Evolutionary conservation across 2,888 invertebrate genomes (phyloP).

Genomic region (Gortyna flavago): DNA sequence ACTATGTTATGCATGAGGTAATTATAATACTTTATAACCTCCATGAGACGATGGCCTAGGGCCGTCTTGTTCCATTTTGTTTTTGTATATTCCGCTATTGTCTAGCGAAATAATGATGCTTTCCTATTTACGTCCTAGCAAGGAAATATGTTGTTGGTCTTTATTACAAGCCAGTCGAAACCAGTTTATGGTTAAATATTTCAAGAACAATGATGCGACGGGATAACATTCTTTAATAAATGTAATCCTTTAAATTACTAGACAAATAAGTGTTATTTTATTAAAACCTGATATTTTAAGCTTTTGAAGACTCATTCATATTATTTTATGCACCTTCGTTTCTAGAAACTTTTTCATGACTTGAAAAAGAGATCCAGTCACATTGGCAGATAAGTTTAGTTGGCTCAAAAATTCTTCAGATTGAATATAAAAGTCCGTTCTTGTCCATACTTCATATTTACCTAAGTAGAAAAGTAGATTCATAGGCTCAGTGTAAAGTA

Average conservation of each 20-base stretch:
- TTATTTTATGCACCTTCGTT: not conserved
- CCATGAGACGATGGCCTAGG: slow-evolving; percentile 49
- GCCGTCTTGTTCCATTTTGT: slow-evolving; percentile 71
- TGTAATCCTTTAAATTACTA: not conserved
- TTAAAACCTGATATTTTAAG: slow-evolving; percentile 3
- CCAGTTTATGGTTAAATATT: not conserved
- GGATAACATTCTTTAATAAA: slow-evolving; percentile 6
- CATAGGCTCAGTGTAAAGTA: slow-evolving; percentile 60
- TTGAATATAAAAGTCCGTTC: slow-evolving; percentile 13
- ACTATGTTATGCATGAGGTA: slow-evolving; percentile 8
- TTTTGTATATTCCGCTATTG: slow-evolving; percentile 68
- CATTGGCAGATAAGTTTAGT: not conserved
- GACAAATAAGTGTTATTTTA: not conserved
- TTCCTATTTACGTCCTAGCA: slow-evolving; percentile 58
- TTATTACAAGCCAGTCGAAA: not conserved
- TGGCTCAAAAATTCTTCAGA: not conserved
- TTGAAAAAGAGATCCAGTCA: not conserved
- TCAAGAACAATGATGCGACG: not conserved
- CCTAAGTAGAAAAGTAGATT: slow-evolving; percentile 29
- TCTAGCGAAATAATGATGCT: slow-evolving; percentile 64
- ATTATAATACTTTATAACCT: slow-evolving; percentile 34
- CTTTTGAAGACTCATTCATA: not conserved
- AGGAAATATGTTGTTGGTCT: slow-evolving; percentile 34
- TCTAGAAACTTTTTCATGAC: slow-evolving; percentile 11
- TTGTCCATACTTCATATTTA: slow-evolving; percentile 10